Percentiles rank a stretch among this genome's conserved stretches.
Evolutionary conservation across 2,888 invertebrate genomes (phyloP).

Genomic region (Vanessa cardui): DNA sequence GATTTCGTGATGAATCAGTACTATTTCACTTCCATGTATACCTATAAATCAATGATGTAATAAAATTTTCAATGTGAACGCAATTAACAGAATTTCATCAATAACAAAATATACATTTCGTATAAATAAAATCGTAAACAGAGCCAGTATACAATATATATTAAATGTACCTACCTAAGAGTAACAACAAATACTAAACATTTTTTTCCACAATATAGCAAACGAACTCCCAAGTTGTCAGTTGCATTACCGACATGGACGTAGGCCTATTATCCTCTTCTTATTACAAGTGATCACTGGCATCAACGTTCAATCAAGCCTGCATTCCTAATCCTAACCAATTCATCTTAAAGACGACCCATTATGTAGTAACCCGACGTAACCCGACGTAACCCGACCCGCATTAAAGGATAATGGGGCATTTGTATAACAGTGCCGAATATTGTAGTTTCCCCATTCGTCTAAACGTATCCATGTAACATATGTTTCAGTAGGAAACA

Average conservation of each 20-base stretch:
- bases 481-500: too few species aligned
- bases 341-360: constrained; percentile 49
- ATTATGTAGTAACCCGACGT: constrained; percentile 62
- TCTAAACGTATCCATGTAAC: not conserved
- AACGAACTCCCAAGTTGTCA: not conserved
- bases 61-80: too few species aligned
- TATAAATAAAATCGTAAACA: too few species aligned
- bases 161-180: too few species aligned
- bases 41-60: too few species aligned
- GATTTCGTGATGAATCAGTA: too few species aligned
- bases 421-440: constrained; percentile 33
- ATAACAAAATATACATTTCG: too few species aligned
- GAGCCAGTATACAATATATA: too few species aligned
- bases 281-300: constrained; percentile 11
- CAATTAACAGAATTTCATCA: too few species aligned
- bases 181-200: not conserved
- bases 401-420: constrained; percentile 70
- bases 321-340: constrained; percentile 38
- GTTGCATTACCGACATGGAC: constrained; percentile 11
- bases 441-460: constrained; percentile 21
- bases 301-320: constrained; percentile 35
- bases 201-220: not conserved
- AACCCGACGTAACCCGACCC: constrained; percentile 67
- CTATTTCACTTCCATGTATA: too few species aligned
- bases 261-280: constrained; percentile 15